Percentiles rank a stretch among this genome's conserved stretches.
These are phyloP conservation scores for Phaethon lepturus DNA, from an alignment of 2,113 vertebrate genomes.

Conservation along the genomic window DNA sequence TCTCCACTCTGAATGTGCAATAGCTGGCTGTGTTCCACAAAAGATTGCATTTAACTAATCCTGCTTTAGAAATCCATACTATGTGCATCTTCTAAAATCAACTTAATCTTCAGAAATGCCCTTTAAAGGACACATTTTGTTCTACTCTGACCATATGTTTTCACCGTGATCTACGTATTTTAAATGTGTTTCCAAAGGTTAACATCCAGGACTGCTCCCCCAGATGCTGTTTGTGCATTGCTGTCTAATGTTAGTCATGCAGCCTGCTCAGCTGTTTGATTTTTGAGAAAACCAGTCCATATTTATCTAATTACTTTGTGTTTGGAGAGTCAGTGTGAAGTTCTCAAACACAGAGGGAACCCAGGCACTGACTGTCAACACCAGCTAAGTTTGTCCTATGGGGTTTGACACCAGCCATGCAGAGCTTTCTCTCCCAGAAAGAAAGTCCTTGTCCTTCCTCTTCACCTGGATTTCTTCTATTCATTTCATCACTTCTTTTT, in stretches of 20 bases:
- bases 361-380: not conserved
- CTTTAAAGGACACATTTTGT: constrained; percentile 37
- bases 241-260: not conserved
- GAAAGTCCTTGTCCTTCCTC: not conserved
- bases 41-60: constrained; percentile 15
- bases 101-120: constrained; percentile 19
- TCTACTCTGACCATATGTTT: constrained; percentile 25
- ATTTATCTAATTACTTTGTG: not conserved
- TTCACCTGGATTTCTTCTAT: not conserved
- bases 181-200: not conserved
- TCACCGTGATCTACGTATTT: not conserved
- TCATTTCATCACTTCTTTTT: not conserved
- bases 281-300: not conserved
- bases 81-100: constrained; percentile 9
- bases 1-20: not conserved
- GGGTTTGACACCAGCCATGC: not conserved
- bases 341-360: not conserved
- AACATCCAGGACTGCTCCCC: not conserved
- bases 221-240: not conserved
- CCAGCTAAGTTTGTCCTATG: not conserved
- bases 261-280: not conserved
- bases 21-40: constrained; percentile 10
- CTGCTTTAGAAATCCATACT: not conserved
- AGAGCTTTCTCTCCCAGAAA: not conserved
- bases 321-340: not conserved